A percentile compares a stretch with the other conserved stretches of the same genome.
Conservation (phyloP, 2,888 invertebrate genomes). For the Ophion ellenae region DNA sequence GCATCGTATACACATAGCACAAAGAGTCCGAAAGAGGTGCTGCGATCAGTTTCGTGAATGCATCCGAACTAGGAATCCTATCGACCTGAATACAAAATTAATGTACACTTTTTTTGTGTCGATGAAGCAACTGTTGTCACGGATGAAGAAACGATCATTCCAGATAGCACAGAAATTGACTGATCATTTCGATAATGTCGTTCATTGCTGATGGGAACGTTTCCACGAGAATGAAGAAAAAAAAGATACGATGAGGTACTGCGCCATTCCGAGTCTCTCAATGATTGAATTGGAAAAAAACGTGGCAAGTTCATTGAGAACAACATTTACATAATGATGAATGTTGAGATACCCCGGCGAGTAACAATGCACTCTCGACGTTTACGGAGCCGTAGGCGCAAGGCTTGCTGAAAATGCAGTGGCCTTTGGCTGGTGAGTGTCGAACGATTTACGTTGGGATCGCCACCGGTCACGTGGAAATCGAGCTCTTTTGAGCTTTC, state of each 20-base stretch:
- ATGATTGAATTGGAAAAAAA: not conserved
- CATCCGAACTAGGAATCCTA: not conserved
- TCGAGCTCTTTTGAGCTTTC: constrained; percentile 43
- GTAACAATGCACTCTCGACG: constrained; percentile 1
- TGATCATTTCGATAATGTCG: not conserved
- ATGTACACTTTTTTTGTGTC: not conserved
- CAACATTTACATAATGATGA: too few relatives aligned
- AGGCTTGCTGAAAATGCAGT: constrained; percentile 18
- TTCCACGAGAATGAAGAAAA: too few relatives aligned
- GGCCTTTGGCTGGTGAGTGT: constrained; percentile 6
- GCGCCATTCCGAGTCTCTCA: not conserved
- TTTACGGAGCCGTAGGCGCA: constrained; percentile 10
- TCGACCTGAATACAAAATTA: not conserved
- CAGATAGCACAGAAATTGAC: not conserved
- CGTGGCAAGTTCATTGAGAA: too few relatives aligned
- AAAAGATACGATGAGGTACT: not conserved
- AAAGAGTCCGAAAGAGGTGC: not conserved
- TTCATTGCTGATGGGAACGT: too few relatives aligned
- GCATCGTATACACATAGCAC: not conserved
- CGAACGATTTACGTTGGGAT: constrained; percentile 43
- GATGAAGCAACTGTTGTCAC: not conserved
- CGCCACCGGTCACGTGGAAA: constrained; percentile 33
- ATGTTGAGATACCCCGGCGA: too few relatives aligned
- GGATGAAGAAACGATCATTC: not conserved
- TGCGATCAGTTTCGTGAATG: not conserved